Percentiles rank a stretch among this genome's conserved stretches.
These are phyloP conservation scores for Scartelaos histophorus DNA, from an alignment of 2,113 vertebrate genomes.

Conservation along the genomic window DNA sequence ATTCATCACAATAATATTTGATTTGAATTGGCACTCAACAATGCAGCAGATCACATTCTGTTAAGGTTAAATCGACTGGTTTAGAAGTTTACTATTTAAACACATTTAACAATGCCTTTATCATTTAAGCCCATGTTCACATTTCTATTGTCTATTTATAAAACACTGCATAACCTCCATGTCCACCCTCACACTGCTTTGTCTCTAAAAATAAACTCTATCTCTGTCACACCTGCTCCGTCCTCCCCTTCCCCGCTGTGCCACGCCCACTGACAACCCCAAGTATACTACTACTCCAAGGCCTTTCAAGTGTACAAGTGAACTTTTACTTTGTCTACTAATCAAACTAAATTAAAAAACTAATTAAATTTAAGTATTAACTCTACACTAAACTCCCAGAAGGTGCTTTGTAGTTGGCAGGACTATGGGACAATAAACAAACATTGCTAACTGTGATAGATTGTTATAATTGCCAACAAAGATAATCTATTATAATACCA, in stretches of 20 bases:
- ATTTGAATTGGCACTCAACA: not conserved
- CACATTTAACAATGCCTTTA: not conserved
- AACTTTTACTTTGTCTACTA: too few relatives aligned
- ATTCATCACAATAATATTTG: not conserved
- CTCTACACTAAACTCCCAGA: too few relatives aligned
- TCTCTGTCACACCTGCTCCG: constrained; percentile 40
- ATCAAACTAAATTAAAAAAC: too few relatives aligned
- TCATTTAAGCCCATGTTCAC: not conserved
- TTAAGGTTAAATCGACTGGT: not conserved
- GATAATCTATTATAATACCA: too few relatives aligned
- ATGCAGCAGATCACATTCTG: not conserved
- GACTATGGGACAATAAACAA: too few relatives aligned
- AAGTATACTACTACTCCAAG: not conserved
- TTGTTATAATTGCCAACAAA: too few relatives aligned
- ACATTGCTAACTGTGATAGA: too few relatives aligned
- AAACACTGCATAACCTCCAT: not conserved
- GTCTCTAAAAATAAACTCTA: constrained; percentile 39
- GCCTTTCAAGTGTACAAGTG: not conserved
- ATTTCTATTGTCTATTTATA: constrained; percentile 42
- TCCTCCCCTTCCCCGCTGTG: not conserved
- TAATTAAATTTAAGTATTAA: too few relatives aligned
- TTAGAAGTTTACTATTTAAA: too few relatives aligned
- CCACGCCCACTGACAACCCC: not conserved
- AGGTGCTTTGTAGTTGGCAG: too few relatives aligned
- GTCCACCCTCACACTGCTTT: not conserved